These are phyloP conservation scores for Poeciliopsis presidionis DNA, from an alignment of 2,797 vertebrate species.

Conservation along the genomic window DNA sequence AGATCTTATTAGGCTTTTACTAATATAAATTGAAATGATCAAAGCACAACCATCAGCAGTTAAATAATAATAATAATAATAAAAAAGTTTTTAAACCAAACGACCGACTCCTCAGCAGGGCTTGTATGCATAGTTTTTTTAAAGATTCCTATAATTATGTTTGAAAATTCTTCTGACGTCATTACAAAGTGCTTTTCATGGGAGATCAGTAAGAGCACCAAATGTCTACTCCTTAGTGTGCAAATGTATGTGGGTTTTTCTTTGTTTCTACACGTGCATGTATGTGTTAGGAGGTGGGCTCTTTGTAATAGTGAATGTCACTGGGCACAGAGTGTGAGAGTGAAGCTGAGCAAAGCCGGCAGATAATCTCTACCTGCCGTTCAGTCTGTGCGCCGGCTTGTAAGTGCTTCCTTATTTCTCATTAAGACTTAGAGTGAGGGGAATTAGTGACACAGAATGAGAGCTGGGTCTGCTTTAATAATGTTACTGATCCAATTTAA, in stretches of 20 bases:
- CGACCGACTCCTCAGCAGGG: conserved; percentile 34
- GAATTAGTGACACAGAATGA: conserved; percentile 70
- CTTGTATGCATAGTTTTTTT: conserved; percentile 29
- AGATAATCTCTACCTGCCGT: conserved; percentile 70
- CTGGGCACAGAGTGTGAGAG: conserved; percentile 14
- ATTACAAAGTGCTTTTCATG: conserved; percentile 53
- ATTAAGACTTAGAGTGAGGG: conserved; percentile 65
- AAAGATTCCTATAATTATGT: conserved; percentile 41
- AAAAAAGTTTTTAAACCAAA: background rate
- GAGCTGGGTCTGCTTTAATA: conserved; percentile 69
- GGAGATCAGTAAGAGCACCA: conserved; percentile 27
- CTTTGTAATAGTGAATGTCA: conserved; percentile 39
- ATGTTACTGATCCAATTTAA: conserved; percentile 73
- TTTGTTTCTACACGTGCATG: conserved; percentile 15
- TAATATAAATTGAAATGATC: conserved; percentile 20
- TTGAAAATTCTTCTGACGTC: conserved; percentile 55
- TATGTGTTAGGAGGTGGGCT: background rate
- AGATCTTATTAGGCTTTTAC: conserved; percentile 21
- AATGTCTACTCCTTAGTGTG: conserved; percentile 14
- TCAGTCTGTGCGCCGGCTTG: conserved; percentile 37
- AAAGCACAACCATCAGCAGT: conserved; percentile 18
- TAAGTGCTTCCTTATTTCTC: conserved; percentile 72
- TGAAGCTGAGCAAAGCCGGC: conserved; percentile 48
- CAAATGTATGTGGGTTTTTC: background rate
- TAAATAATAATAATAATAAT: background rate